These are phyloP conservation scores for Actinemys pallida DNA, from an alignment of 2,113 vertebrate species.

Conservation along the genomic window DNA sequence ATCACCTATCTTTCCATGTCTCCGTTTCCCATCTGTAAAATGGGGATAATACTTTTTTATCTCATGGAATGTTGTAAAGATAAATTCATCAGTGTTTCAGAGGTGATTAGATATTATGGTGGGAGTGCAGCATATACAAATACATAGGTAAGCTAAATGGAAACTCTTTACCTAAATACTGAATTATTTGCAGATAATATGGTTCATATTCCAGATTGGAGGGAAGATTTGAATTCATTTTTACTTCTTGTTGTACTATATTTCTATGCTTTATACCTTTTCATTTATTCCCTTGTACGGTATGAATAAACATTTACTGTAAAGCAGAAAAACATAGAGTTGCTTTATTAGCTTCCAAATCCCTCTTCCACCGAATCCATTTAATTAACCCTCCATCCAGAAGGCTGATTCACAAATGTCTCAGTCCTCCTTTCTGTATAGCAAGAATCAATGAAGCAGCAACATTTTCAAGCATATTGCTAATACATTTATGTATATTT, in stretches of 20 bases:
- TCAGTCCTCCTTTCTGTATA: not conserved
- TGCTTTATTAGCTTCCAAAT: slow-evolving; percentile 47
- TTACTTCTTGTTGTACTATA: not conserved
- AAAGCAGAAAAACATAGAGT: not conserved
- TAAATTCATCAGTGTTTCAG: not conserved
- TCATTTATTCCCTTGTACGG: slow-evolving; percentile 10
- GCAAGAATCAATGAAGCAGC: slow-evolving; percentile 15
- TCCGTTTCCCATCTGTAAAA: not conserved
- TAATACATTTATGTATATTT: not conserved
- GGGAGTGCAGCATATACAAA: not conserved
- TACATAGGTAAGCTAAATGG: not conserved
- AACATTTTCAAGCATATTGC: slow-evolving; percentile 29
- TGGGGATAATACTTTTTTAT: not conserved
- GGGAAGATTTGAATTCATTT: not conserved
- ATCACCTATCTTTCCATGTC: not conserved
- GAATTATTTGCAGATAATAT: not conserved
- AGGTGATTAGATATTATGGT: not conserved
- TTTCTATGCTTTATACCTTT: not conserved
- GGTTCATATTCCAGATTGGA: not conserved
- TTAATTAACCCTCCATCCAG: slow-evolving; percentile 45
- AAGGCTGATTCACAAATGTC: slow-evolving; percentile 10
- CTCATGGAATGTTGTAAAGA: not conserved
- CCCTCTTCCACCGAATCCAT: slow-evolving; percentile 5
- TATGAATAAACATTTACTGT: slow-evolving; percentile 8
- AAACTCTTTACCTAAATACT: not conserved